Conservation (phyloP, 92 coral and sea anemone species). For the Porites cylindrica region DNA sequence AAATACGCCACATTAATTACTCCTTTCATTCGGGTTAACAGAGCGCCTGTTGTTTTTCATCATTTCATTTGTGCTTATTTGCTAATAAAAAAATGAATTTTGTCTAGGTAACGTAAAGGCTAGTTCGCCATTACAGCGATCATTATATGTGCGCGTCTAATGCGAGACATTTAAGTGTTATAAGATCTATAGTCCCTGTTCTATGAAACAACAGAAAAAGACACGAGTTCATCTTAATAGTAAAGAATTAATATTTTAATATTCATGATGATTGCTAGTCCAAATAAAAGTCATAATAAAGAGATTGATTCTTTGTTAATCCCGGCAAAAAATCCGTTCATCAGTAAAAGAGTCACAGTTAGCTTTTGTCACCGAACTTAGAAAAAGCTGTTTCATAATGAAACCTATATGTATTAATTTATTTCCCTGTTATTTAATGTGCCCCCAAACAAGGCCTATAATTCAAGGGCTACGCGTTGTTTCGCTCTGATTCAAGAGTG, state of each 20-base stretch:
- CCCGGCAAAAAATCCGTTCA: no score
- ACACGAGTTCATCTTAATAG: neutral
- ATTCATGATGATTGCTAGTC: neutral
- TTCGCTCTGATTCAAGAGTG: no score
- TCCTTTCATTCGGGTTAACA: constrained; percentile 10
- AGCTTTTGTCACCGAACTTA: neutral
- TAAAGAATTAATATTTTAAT: neutral
- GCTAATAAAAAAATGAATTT: constrained; percentile 26
- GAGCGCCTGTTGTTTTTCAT: constrained; percentile 20
- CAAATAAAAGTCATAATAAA: neutral
- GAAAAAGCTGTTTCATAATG: neutral
- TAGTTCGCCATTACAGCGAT: neutral
- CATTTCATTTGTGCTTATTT: constrained; percentile 18
- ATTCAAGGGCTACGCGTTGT: neutral
- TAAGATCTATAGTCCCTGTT: no score
- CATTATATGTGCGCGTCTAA: no score
- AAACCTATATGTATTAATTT: neutral
- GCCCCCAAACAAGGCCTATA: neutral
- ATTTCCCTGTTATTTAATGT: neutral
- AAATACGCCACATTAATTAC: constrained; percentile 16
- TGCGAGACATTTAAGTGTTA: no score
- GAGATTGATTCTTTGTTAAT: neutral
- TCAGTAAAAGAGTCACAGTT: neutral
- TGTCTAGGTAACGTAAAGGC: constrained; percentile 30
- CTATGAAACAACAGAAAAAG: no score